Conservation (phyloP, 1,140 invertebrate species). For the Drosophila tani region DNA sequence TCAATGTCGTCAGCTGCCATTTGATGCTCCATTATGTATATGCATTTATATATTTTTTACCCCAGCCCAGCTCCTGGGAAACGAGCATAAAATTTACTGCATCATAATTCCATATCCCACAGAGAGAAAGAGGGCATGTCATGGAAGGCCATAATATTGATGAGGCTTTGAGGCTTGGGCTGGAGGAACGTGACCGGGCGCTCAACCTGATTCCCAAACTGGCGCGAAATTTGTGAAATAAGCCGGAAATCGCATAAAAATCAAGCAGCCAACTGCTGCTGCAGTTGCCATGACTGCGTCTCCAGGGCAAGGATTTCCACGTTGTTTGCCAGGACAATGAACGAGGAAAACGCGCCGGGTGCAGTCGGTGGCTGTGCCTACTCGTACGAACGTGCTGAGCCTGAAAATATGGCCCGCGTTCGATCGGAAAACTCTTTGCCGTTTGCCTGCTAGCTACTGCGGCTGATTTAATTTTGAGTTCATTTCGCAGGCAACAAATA, state of each 20-base stretch:
- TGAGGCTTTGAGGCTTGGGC: constrained; percentile 40
- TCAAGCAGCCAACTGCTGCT: constrained; percentile 46
- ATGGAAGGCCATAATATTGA: constrained; percentile 69
- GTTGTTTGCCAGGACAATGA: constrained; percentile 47
- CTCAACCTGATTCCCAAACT: constrained; percentile 21
- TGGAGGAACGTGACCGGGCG: constrained; percentile 35
- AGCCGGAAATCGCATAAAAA: constrained; percentile 78
- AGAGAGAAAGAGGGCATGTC: constrained; percentile 24
- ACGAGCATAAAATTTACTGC: constrained; percentile 63
- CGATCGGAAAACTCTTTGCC: constrained; percentile 55
- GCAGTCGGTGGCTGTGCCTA: constrained; percentile 31
- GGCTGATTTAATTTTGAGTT: constrained; percentile 77
- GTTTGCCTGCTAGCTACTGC: constrained; percentile 15
- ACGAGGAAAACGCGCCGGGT: background rate
- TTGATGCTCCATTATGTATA: constrained; percentile 32
- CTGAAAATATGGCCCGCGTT: constrained; percentile 72
- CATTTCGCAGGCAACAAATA: constrained; percentile 66
- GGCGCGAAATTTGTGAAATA: constrained; percentile 69
- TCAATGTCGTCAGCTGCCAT: constrained; percentile 54
- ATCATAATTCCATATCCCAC: constrained; percentile 61
- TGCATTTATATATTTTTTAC: constrained; percentile 28
- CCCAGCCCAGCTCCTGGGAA: constrained; percentile 4
- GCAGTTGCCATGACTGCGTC: constrained; percentile 35
- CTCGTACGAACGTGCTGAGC: constrained; percentile 62
- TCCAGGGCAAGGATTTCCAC: constrained; percentile 34